phyloP scores from a whole-genome alignment of 2,797 vertebrate genomes.

The Columba guinea region DNA sequence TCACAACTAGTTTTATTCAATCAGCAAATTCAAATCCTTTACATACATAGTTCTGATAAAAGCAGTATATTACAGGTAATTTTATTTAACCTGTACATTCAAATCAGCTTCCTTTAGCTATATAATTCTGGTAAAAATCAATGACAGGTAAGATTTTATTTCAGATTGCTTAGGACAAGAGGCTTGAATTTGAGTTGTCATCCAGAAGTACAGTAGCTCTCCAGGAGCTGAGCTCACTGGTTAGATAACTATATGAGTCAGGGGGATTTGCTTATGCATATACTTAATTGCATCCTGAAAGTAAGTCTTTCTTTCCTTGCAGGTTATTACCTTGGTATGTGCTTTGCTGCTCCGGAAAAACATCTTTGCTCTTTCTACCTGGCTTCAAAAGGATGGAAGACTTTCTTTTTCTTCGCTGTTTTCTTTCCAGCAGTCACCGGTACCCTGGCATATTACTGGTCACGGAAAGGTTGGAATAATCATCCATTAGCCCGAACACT shows the following conservation, averaged over 20 bases:
- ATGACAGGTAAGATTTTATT: background rate
- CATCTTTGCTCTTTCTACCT: slow-evolving; percentile 78
- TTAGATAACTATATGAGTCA: background rate
- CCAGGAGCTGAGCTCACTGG: background rate
- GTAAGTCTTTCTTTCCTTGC: background rate
- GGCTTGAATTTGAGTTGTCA: background rate
- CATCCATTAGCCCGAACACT: slow-evolving; percentile 85
- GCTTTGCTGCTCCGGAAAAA: slow-evolving; percentile 89
- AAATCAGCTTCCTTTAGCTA: background rate
- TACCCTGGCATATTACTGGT: slow-evolving; percentile 86
- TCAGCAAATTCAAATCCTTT: background rate
- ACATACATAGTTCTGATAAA: background rate
- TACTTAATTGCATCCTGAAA: slow-evolving; percentile 1
- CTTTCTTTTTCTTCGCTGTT: slow-evolving; percentile 79
- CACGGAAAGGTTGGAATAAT: slow-evolving; percentile 79
- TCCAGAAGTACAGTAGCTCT: background rate
- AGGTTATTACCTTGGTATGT: slow-evolving; percentile 96
- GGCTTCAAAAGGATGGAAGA: slow-evolving; percentile 80
- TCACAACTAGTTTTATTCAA: background rate
- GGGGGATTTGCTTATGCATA: background rate
- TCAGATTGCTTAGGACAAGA: background rate
- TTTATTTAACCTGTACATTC: background rate
- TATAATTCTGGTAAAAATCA: background rate
- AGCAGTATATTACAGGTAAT: accelerated
- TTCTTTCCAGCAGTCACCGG: slow-evolving; percentile 76